Percentiles rank a stretch among this genome's conserved stretches.
Evolutionary conservation across 1,140 invertebrate species (phyloP).

Genomic region (Drosophila lacertosa): DNA sequence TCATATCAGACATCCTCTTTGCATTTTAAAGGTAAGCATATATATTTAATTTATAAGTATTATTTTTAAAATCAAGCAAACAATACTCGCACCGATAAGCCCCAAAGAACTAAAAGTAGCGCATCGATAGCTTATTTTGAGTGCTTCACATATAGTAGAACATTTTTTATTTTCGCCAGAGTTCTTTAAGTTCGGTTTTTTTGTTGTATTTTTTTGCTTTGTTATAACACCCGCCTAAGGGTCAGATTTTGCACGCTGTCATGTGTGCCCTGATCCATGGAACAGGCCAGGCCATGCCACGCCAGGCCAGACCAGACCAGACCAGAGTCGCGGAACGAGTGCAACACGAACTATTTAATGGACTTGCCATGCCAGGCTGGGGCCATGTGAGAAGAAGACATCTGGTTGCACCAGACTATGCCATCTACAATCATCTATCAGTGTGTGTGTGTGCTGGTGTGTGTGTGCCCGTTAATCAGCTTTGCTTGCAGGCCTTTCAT

Average conservation of each 20-base stretch:
- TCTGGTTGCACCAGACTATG: slow-evolving; percentile 52
- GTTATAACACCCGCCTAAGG: slow-evolving; percentile 55
- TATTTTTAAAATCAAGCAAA: too few relatives aligned
- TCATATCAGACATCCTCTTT: too few relatives aligned
- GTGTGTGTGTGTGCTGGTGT: slow-evolving; percentile 15
- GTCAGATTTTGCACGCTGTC: slow-evolving; percentile 64
- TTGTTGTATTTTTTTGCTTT: slow-evolving; percentile 45
- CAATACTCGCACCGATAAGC: slow-evolving; percentile 15
- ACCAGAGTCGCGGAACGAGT: slow-evolving; percentile 61
- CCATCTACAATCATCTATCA: slow-evolving; percentile 31
- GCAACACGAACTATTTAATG: slow-evolving; percentile 81
- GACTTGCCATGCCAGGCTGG: slow-evolving; percentile 61
- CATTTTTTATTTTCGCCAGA: slow-evolving; percentile 4
- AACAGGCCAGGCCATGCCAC: slow-evolving; percentile 6
- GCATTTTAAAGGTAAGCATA: background rate
- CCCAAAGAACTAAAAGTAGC: background rate
- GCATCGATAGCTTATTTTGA: slow-evolving; percentile 32
- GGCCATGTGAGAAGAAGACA: slow-evolving; percentile 76
- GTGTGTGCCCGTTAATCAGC: slow-evolving; percentile 63
- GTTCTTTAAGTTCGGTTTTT: slow-evolving; percentile 5
- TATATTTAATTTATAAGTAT: background rate
- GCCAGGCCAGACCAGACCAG: too few relatives aligned
- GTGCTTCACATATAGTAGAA: slow-evolving; percentile 26
- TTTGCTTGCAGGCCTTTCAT: slow-evolving; percentile 75
- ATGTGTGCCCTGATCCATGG: slow-evolving; percentile 64